phyloP scores from a whole-genome alignment of 2,113 vertebrate genomes.

The Puntigrus tetrazona region DNA sequence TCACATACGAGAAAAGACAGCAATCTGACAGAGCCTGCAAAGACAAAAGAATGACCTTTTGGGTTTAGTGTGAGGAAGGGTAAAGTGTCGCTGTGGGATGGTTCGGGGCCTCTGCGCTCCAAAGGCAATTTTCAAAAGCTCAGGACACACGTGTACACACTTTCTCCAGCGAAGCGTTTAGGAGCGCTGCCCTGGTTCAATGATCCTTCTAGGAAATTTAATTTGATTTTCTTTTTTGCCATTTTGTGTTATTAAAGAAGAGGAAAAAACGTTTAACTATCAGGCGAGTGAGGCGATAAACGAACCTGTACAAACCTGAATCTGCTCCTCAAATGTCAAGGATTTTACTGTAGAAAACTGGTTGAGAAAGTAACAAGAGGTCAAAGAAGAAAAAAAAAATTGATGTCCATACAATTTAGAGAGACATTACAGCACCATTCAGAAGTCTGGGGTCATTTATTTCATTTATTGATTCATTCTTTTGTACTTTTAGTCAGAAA shows the following conservation, averaged over 20 bases:
- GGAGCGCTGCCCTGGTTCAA: conserved; percentile 15
- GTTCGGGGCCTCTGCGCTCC: conserved; percentile 35
- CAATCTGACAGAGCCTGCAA: conserved; percentile 47
- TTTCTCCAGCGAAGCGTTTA: conserved; percentile 31
- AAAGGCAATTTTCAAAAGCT: conserved; percentile 51
- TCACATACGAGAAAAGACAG: conserved; percentile 51
- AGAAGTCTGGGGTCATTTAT: background rate
- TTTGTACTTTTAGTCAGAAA: background rate
- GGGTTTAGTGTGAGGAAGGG: conserved; percentile 42
- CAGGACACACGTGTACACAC: conserved; percentile 18
- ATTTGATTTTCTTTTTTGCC: conserved; percentile 26
- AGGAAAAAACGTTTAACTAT: background rate
- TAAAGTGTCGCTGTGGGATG: conserved; percentile 33
- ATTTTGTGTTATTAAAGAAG: conserved; percentile 32
- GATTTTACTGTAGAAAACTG: background rate
- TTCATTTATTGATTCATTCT: background rate
- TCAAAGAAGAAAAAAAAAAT: background rate
- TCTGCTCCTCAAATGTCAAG: background rate
- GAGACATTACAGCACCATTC: background rate
- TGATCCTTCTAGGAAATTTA: conserved; percentile 24
- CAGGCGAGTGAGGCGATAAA: background rate
- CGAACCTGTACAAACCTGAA: background rate
- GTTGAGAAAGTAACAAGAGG: background rate
- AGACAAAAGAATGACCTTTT: conserved; percentile 54
- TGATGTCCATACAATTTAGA: background rate